These are phyloP conservation scores for Anoplius nigerrimus DNA, from an alignment of 2,888 invertebrate genomes.

Conservation along the genomic window DNA sequence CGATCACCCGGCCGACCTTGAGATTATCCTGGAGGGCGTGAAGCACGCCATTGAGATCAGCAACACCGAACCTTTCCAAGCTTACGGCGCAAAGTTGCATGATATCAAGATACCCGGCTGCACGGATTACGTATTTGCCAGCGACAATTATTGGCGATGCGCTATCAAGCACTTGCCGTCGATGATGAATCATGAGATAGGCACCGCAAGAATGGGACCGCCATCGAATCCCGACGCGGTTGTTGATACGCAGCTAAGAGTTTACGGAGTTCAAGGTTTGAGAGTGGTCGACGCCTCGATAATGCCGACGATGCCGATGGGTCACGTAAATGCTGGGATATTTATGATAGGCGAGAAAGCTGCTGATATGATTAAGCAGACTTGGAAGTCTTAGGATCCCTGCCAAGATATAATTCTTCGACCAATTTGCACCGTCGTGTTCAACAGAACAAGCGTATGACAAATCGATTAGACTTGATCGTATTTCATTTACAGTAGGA, in stretches of 20 bases:
- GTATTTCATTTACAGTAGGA: too few species aligned
- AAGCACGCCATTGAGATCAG: conserved; percentile 78
- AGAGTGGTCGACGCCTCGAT: conserved; percentile 79
- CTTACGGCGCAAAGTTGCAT: conserved; percentile 73
- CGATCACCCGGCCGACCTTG: conserved; percentile 77
- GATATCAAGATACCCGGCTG: conserved; percentile 79
- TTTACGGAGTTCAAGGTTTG: conserved; percentile 77
- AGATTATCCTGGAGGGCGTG: conserved; percentile 75
- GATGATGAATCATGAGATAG: conserved; percentile 81
- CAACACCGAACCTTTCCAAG: conserved; percentile 75
- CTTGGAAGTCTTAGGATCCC: conserved; percentile 69
- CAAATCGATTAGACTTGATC: too few species aligned
- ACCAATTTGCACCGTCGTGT: too few species aligned
- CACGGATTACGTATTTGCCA: conserved; percentile 73
- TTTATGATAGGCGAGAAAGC: conserved; percentile 81
- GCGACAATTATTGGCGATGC: conserved; percentile 82
- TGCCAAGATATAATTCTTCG: too few species aligned
- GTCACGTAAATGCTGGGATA: conserved; percentile 78
- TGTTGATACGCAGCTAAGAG: conserved; percentile 77
- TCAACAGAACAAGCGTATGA: too few species aligned
- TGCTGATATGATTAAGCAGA: conserved; percentile 77
- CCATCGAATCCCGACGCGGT: conserved; percentile 76
- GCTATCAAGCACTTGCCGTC: conserved; percentile 79
- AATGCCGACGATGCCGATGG: conserved; percentile 79
- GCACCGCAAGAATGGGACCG: conserved; percentile 79